Percentiles rank a stretch among this genome's conserved stretches.
These are phyloP conservation scores for Phrynocephalus guinanensis DNA, from an alignment of 2,797 vertebrate species.

Conservation along the genomic window DNA sequence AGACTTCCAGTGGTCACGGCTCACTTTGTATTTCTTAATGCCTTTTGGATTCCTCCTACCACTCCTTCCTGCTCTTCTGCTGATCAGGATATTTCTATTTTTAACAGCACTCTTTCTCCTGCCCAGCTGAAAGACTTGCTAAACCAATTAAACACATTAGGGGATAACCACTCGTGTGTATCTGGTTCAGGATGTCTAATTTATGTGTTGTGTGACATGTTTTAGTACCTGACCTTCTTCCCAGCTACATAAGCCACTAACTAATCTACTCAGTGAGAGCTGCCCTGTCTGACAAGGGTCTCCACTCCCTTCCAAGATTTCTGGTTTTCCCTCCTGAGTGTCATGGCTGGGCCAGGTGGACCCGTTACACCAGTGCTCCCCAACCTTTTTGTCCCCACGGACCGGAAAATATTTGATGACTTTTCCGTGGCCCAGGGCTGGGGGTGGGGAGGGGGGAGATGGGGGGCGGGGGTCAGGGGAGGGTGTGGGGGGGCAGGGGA, in stretches of 20 bases:
- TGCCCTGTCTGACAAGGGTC: constrained; percentile 52
- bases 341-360: no score
- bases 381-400: no score
- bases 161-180: constrained; percentile 64
- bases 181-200: constrained; percentile 67
- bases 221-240: constrained; percentile 46
- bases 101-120: constrained; percentile 70
- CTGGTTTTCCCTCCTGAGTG: constrained; percentile 31
- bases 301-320: constrained; percentile 32
- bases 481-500: no score
- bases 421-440: no score
- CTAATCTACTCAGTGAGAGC: constrained; percentile 54
- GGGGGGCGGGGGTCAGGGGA: no score
- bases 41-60: constrained; percentile 52
- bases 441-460: no score
- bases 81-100: constrained; percentile 65
- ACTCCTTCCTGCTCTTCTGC: constrained; percentile 43
- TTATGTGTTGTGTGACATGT: constrained; percentile 54
- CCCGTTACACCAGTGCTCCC: no score
- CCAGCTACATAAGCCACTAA: constrained; percentile 62
- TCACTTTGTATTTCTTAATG: constrained; percentile 39
- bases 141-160: constrained; percentile 75
- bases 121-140: constrained; percentile 63
- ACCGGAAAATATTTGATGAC: no score
- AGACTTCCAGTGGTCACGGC: constrained; percentile 1